phyloP scores from a whole-genome alignment of 2,113 vertebrate species.

The Hemiprocne comata region DNA sequence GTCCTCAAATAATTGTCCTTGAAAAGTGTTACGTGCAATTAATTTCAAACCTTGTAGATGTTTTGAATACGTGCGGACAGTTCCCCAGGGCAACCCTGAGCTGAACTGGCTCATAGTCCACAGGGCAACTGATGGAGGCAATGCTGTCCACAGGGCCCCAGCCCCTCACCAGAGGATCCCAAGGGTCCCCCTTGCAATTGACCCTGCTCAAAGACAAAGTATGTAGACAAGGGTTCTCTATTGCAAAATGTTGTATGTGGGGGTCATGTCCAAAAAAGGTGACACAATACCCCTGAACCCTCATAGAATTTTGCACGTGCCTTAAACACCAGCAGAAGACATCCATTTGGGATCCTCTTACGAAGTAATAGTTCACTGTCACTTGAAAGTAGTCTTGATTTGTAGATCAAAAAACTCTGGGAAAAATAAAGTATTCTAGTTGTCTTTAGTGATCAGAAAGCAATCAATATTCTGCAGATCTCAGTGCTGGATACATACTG shows the following conservation, averaged over 20 bases:
- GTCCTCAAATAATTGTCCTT: not conserved
- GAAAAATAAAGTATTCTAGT: not conserved
- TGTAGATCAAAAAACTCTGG: not conserved
- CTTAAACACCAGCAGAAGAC: not conserved
- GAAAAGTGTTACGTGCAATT: rapidly evolving
- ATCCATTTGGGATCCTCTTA: not conserved
- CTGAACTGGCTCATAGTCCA: not conserved
- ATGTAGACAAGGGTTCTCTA: not conserved
- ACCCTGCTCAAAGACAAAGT: not conserved
- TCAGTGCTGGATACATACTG: not conserved
- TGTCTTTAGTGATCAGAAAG: not conserved
- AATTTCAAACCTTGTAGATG: not conserved
- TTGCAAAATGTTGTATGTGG: not conserved
- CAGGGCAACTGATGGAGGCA: not conserved
- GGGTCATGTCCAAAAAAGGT: not conserved
- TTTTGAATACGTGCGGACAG: not conserved
- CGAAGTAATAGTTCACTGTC: not conserved
- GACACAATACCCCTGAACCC: not conserved
- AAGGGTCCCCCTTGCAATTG: not conserved
- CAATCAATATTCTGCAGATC: not conserved
- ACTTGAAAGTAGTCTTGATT: not conserved
- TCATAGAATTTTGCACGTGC: not conserved
- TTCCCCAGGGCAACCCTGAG: not conserved
- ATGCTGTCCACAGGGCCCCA: not conserved
- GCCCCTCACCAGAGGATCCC: not conserved